phyloP scores from a whole-genome alignment of 2,113 vertebrate species.

The Tylochromis polylepis region DNA sequence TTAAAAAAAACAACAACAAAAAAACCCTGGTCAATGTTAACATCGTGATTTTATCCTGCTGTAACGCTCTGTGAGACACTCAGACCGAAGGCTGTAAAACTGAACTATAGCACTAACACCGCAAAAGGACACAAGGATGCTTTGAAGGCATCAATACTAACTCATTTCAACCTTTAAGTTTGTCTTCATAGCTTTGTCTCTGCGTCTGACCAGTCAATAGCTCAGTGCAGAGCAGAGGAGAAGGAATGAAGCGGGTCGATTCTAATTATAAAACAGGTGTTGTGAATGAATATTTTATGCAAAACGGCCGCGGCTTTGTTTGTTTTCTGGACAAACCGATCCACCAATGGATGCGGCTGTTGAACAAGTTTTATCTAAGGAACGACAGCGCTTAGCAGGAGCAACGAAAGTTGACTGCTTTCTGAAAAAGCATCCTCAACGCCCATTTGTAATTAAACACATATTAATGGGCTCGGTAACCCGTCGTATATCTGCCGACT shows the following conservation, averaged over 20 bases:
- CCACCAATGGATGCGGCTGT: not conserved
- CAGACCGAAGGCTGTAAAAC: not conserved
- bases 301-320: not conserved
- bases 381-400: not conserved
- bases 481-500: not conserved
- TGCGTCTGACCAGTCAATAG: constrained; percentile 3
- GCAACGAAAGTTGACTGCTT: not conserved
- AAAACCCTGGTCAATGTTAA: no score
- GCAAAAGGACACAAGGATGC: not conserved
- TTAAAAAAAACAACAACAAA: no score
- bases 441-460: not conserved
- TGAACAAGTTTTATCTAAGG: not conserved
- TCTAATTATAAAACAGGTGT: constrained; percentile 63
- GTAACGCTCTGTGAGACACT: not conserved
- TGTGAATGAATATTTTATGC: constrained; percentile 58
- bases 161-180: constrained; percentile 40
- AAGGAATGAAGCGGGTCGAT: constrained; percentile 32
- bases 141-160: constrained; percentile 11
- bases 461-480: not conserved
- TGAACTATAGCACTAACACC: not conserved
- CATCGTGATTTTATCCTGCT: not conserved
- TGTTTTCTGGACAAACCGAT: not conserved
- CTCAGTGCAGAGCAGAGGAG: not conserved
- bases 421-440: not conserved
- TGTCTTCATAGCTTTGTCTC: constrained; percentile 14